Conservation (phyloP, 2,113 vertebrate genomes). For the Erinaceus europaeus region DNA sequence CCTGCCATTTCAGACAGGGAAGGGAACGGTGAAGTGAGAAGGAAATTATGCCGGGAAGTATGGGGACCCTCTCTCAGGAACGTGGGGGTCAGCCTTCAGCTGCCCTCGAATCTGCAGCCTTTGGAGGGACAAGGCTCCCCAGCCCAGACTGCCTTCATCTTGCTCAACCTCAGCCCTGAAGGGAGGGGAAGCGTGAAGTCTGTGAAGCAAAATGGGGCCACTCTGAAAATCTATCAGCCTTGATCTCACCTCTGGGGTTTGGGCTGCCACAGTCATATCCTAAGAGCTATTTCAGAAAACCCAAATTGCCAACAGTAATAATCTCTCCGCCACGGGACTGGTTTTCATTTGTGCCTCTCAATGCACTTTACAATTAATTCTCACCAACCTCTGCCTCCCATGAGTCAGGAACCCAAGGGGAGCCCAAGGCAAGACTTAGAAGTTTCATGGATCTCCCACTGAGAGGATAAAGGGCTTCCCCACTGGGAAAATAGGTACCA, state of each 20-base stretch:
- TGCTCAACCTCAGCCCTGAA: slow-evolving; percentile 8
- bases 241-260: slow-evolving; percentile 76
- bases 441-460: slow-evolving; percentile 26
- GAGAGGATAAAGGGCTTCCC: slow-evolving; percentile 53
- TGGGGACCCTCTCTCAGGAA: slow-evolving; percentile 71
- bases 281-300: slow-evolving; percentile 81
- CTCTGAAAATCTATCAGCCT: slow-evolving; percentile 74
- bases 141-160: background rate
- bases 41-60: slow-evolving; percentile 78
- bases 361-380: slow-evolving; percentile 79
- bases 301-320: slow-evolving; percentile 78
- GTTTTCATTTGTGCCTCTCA: slow-evolving; percentile 76
- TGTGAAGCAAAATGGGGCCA: slow-evolving; percentile 67
- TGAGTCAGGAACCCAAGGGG: slow-evolving; percentile 64
- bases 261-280: slow-evolving; percentile 77
- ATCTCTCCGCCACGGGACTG: slow-evolving; percentile 68
- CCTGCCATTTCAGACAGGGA: slow-evolving; percentile 80
- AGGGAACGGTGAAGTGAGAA: slow-evolving; percentile 77
- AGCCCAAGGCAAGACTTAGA: slow-evolving; percentile 49
- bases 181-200: slow-evolving; percentile 31
- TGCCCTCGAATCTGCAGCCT: slow-evolving; percentile 41
- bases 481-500: background rate
- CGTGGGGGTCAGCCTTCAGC: slow-evolving; percentile 53
- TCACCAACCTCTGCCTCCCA: slow-evolving; percentile 74
- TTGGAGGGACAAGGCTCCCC: background rate